These are phyloP conservation scores for Cataglyphis cursor DNA, from an alignment of 2,888 invertebrate species.

Conservation along the genomic window DNA sequence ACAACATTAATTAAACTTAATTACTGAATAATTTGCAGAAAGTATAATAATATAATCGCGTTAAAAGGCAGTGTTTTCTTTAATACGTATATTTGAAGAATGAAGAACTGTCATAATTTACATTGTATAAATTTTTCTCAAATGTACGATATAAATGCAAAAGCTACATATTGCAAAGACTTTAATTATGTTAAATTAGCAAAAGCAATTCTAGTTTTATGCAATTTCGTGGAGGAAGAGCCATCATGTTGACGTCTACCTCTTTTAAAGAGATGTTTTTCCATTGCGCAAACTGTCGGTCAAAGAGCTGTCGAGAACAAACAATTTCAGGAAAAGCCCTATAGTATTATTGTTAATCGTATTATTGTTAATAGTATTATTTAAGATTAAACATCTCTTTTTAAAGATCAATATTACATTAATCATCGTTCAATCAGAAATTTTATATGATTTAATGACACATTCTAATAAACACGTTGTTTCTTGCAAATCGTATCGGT, in stretches of 20 bases:
- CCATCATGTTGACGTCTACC: constrained; percentile 29
- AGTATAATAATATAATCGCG: constrained; percentile 4
- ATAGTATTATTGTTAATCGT: constrained; percentile 11
- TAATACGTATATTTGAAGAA: not conserved
- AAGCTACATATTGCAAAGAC: constrained; percentile 1
- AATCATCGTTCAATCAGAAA: not conserved
- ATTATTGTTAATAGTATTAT: constrained; percentile 27
- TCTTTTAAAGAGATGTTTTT: constrained; percentile 46
- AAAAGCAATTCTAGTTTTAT: constrained; percentile 43
- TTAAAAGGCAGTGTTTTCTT: not conserved
- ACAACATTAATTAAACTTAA: constrained; percentile 18
- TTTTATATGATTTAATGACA: not conserved
- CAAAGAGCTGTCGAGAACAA: constrained; percentile 16
- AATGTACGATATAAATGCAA: constrained; percentile 35
- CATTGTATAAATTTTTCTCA: constrained; percentile 36
- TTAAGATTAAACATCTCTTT: constrained; percentile 9
- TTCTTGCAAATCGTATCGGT: not conserved
- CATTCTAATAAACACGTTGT: not conserved
- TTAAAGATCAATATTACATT: not conserved
- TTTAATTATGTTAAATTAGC: constrained; percentile 44
- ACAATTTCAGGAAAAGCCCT: not conserved
- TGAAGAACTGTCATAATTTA: constrained; percentile 2
- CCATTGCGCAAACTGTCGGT: constrained; percentile 30
- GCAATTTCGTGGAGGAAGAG: constrained; percentile 28
- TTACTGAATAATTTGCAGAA: constrained; percentile 14